Evolutionary conservation across 2,888 invertebrate species (phyloP).

Genomic region (Allacma fusca): DNA sequence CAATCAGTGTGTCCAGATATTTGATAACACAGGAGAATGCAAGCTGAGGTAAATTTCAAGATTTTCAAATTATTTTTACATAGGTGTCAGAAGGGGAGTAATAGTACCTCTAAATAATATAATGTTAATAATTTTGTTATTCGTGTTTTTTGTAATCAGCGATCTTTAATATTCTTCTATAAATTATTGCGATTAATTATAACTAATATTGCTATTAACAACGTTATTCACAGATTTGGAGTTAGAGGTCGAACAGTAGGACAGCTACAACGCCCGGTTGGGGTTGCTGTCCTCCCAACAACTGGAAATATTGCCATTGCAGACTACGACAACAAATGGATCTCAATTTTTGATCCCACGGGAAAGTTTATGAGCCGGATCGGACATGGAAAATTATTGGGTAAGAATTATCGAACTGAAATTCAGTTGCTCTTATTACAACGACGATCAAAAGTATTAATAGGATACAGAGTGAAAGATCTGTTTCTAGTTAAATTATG

Average conservation of each 20-base stretch:
- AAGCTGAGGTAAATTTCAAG: slow-evolving; percentile 62
- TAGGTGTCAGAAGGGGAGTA: too few species aligned
- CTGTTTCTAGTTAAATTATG: too few species aligned
- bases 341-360: slow-evolving; percentile 66
- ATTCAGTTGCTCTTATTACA: not conserved
- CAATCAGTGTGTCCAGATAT: slow-evolving; percentile 98
- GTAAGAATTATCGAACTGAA: slow-evolving; percentile 46
- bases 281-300: slow-evolving; percentile 65
- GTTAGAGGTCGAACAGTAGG: slow-evolving; percentile 66
- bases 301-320: slow-evolving; percentile 67
- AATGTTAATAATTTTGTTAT: too few species aligned
- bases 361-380: slow-evolving; percentile 67
- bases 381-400: slow-evolving; percentile 66
- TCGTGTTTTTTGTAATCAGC: too few species aligned
- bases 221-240: slow-evolving; percentile 63
- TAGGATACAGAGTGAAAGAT: too few species aligned
- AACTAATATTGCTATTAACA: too few species aligned
- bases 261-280: slow-evolving; percentile 68
- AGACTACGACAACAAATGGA: slow-evolving; percentile 69
- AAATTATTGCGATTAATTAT: too few species aligned
- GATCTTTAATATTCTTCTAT: too few species aligned
- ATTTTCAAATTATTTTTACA: not conserved
- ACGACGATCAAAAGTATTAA: too few species aligned
- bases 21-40: slow-evolving; percentile 73
- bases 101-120: too few species aligned